A percentile compares a stretch with the other conserved stretches of the same genome.
These are phyloP conservation scores for Cottoperca gobio DNA, from an alignment of 2,797 vertebrate species.

Conservation along the genomic window DNA sequence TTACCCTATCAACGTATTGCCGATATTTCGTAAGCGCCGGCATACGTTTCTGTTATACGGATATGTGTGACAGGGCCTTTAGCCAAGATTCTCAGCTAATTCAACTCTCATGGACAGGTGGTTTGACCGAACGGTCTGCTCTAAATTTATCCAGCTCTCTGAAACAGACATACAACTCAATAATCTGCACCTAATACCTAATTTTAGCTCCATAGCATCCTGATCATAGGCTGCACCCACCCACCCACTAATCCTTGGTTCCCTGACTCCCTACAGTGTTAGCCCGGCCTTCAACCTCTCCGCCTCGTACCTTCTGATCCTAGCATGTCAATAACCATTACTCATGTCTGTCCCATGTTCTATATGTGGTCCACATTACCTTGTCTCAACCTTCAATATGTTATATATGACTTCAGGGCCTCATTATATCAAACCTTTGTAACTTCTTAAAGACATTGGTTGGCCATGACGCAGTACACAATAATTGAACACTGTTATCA, in stretches of 20 bases:
- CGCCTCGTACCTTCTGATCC: neutral
- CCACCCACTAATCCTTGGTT: conserved; percentile 13
- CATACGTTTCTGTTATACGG: too few species aligned
- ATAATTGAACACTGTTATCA: neutral
- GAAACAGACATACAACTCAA: neutral
- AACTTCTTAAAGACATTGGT: neutral
- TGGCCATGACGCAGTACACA: neutral
- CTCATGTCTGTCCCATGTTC: conserved; percentile 18
- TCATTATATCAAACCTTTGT: neutral
- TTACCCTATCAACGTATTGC: too few species aligned
- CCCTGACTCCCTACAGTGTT: neutral
- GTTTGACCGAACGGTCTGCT: neutral
- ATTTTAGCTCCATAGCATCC: conserved; percentile 21
- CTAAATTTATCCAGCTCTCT: neutral
- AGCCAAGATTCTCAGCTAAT: neutral
- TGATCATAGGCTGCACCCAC: neutral
- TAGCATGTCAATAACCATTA: conserved; percentile 30
- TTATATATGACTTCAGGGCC: conserved; percentile 15
- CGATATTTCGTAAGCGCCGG: too few species aligned
- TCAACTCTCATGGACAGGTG: neutral
- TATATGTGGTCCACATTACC: neutral
- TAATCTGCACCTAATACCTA: neutral
- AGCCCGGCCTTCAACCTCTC: conserved; percentile 32
- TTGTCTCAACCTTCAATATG: conserved; percentile 27
- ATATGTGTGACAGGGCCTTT: too few species aligned